Evolutionary conservation across 2,797 vertebrate species (phyloP), one percentile per base, ranked within the genome.

Genomic region (Chelon labrosus): DNA sequence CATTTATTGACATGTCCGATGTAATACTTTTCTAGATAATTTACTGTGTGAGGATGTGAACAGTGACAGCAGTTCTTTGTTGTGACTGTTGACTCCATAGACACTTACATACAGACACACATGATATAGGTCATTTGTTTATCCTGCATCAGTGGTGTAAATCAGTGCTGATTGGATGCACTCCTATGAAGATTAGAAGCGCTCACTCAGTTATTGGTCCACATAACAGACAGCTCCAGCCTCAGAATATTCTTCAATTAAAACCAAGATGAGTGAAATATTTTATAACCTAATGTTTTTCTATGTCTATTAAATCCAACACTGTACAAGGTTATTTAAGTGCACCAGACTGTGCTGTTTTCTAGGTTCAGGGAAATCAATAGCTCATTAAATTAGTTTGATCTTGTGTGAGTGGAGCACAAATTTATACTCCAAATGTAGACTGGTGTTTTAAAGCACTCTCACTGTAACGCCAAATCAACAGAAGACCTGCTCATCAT

Each of bases 301-400:
- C 12, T n/a, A 37, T 50, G 5, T 65, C 6, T 12, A 9, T 35
- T 69, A 10, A 58, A 60, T 37, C 46, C 0, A 61, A 70, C 16
- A 38, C 17, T 76, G 74, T 60, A n/a, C 49, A 41, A 64, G 53
- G 68, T 73, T 75, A 70, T 58, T 57, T 73, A 52, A 65, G 49
- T 49, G 17, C 14, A 60, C 22, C 67, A 82, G 73, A 80, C 50
- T 16, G 20, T 69, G 17, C 60, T 65, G 47, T 68, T 65, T 60
- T n/a, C 56, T 47, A 20, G 31, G 19, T 63, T 75, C 49, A 7
- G 65, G 19, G 22, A 73, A 84, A 87, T 91, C 89, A 89, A 92
- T 90, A 89, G n/a, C 72, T 91, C 79, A 89, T 90, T 92, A 87
- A 70, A 80, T 67, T 27, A 47, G 66, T 84, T 86, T 86, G 75